Evolutionary conservation across 2,797 vertebrate genomes (phyloP), one percentile per base, ranked within the genome.

Genomic region (Gadopsis marmoratus): DNA sequence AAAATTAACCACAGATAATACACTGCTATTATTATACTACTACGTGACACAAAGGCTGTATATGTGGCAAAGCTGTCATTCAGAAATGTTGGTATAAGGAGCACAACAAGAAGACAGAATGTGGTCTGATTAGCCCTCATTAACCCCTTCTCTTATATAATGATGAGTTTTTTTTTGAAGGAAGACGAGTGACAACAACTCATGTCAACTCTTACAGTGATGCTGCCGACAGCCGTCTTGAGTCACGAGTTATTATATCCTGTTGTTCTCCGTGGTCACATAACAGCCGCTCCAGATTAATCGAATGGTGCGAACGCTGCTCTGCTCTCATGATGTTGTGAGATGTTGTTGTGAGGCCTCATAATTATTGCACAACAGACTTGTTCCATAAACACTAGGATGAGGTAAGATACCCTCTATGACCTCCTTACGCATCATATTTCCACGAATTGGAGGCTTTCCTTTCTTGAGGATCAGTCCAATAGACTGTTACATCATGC

Each of bases 181-280:
- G 37, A 29, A 65, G 17, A 58, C 1, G 4, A 47, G 19, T 4
- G 14, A 50, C 26, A 31, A 23, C 54, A 47, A 17, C 45, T 63
- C 62, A 2, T n/a, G 8, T 63, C 21, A 5, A 6, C 13, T 31
- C 16, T 60, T n/a, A 17, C 47, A 39, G 9, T 41, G 53, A 66
- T 39, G 56, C 58, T 58, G 9, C 10, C 53, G 50, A 72, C 23
- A 51, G 67, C 41, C 63, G n/a, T 62, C 39, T n/a, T 63, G 12
- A 47, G 56, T 79, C 80, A 71, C 43, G 77, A 73, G 68, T 59
- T 58, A 9, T 60, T 39, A 7, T 56, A 41, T 65, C 53, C n/a
- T 23, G 7, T 74, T 79, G n/a, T 60, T 84, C 59, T 53, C 16
- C 4, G 0, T 1, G 17, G 63, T 78, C 43, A 4, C 51, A 8